These are phyloP conservation scores for Cryptophagus acutangulus DNA, from an alignment of 2,888 invertebrate species.

Conservation along the genomic window DNA sequence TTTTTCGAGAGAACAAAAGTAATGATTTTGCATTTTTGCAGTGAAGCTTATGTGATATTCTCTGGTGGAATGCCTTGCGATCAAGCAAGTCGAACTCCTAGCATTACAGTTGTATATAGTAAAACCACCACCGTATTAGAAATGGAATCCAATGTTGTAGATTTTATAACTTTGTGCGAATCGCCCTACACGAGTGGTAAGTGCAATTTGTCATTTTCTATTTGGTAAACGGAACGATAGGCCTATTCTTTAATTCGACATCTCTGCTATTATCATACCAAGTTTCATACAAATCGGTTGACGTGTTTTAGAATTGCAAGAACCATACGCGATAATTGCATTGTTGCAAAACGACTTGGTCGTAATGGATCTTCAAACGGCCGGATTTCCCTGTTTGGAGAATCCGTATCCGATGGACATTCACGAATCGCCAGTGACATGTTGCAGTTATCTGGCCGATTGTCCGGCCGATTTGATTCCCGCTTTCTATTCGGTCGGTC, in stretches of 20 bases:
- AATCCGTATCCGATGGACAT: constrained; percentile 99
- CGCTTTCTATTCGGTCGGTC: constrained; percentile 94
- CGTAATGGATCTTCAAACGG: constrained; percentile 90
- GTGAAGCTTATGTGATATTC: constrained; percentile 93
- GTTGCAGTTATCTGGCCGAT: constrained; percentile 94
- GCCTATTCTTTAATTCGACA: too few relatives aligned
- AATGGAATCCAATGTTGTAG: constrained; percentile 98
- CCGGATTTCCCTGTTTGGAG: constrained; percentile 97
- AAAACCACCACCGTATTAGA: constrained; percentile 96
- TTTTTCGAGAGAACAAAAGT: not conserved
- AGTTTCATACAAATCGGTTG: too few relatives aligned
- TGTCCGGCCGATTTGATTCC: constrained; percentile 97
- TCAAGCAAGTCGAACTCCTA: constrained; percentile 83
- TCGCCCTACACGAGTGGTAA: constrained; percentile 89
- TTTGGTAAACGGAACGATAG: too few relatives aligned
- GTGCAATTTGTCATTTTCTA: too few relatives aligned
- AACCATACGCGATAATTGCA: constrained; percentile 96
- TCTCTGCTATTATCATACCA: too few relatives aligned
- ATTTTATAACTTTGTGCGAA: constrained; percentile 94
- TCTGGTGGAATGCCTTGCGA: constrained; percentile 93
- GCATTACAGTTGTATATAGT: constrained; percentile 93
- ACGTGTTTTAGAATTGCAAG: constrained; percentile 93
- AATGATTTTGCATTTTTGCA: constrained; percentile 46
- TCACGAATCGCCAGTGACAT: constrained; percentile 97
- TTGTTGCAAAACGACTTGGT: constrained; percentile 96